Evolutionary conservation across 2,888 invertebrate genomes (phyloP).

Genomic region (Micoletzkya japonica): DNA sequence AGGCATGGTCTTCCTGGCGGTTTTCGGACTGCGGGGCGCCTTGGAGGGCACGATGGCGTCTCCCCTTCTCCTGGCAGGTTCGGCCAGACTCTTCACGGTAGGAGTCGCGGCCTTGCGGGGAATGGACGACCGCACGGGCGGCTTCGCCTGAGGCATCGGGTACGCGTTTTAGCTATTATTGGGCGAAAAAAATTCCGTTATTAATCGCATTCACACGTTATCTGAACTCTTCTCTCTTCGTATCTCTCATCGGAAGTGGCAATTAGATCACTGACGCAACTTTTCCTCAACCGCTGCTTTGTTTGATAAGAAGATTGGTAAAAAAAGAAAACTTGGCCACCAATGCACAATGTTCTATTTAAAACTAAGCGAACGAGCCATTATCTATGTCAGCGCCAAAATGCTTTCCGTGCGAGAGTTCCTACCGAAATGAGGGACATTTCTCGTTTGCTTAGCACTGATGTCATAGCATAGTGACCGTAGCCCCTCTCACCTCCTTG

Average conservation of each 20-base stretch:
- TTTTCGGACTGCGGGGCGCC: conserved; percentile 30
- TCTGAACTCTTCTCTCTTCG: background rate
- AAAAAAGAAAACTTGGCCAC: too few relatives aligned
- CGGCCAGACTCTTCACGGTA: background rate
- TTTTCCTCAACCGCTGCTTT: background rate
- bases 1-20: conserved; percentile 27
- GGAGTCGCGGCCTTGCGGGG: conserved; percentile 25
- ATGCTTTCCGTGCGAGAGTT: too few relatives aligned
- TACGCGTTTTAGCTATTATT: too few relatives aligned
- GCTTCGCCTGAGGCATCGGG: background rate
- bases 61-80: background rate
- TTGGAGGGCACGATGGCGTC: conserved; percentile 6
- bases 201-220: background rate
- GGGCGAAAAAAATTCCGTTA: background rate
- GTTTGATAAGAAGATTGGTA: background rate
- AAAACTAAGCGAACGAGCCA: too few relatives aligned
- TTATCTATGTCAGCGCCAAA: too few relatives aligned
- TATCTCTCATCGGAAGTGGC: too few relatives aligned
- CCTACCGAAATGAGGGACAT: too few relatives aligned
- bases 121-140: conserved; percentile 24
- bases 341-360: too few relatives aligned
- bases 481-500: too few relatives aligned
- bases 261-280: background rate
- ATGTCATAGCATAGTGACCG: too few relatives aligned
- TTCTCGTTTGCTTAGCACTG: too few relatives aligned